phyloP scores from a whole-genome alignment of 2,888 invertebrate genomes.

The Caenorhabditis zanzibari region DNA sequence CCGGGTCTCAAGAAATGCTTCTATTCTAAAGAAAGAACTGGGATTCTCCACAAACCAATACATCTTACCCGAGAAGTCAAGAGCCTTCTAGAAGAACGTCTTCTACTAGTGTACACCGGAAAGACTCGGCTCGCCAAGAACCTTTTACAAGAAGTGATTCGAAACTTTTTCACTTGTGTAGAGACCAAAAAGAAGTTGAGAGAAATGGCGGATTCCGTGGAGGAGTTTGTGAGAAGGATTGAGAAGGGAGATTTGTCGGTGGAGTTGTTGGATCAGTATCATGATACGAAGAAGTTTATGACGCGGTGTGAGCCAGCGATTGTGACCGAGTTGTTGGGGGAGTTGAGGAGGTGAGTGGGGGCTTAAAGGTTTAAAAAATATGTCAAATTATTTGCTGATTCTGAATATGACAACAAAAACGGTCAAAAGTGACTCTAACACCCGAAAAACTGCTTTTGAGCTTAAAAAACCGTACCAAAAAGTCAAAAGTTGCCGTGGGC shows the following conservation, averaged over 20 bases:
- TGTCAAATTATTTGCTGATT: too few species aligned
- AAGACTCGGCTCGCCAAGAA: slow-evolving; percentile 86
- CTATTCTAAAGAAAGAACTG: slow-evolving; percentile 3
- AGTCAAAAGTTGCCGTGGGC: too few species aligned
- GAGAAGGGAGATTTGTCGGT: slow-evolving; percentile 69
- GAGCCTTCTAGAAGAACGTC: slow-evolving; percentile 84
- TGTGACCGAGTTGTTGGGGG: slow-evolving; percentile 70
- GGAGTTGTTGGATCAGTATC: slow-evolving; percentile 70
- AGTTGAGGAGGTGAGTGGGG: slow-evolving; percentile 33
- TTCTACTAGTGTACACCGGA: slow-evolving; percentile 86
- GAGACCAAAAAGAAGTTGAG: slow-evolving; percentile 49
- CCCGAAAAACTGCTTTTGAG: too few species aligned
- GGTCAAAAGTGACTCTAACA: too few species aligned
- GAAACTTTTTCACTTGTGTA: slow-evolving; percentile 65
- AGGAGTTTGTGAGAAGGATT: slow-evolving; percentile 57
- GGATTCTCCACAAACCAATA: slow-evolving; percentile 82
- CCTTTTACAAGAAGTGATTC: slow-evolving; percentile 84
- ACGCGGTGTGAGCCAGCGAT: slow-evolving; percentile 74
- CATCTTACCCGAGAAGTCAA: slow-evolving; percentile 78
- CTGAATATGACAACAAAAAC: too few species aligned
- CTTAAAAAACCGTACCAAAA: too few species aligned
- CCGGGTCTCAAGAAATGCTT: slow-evolving; percentile 85
- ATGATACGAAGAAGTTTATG: slow-evolving; percentile 74
- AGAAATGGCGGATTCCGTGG: slow-evolving; percentile 46
- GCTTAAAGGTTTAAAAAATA: background rate